Percentiles rank a stretch among this genome's conserved stretches.
Evolutionary conservation across 2,797 vertebrate species (phyloP).

Genomic region (Anableps anableps): DNA sequence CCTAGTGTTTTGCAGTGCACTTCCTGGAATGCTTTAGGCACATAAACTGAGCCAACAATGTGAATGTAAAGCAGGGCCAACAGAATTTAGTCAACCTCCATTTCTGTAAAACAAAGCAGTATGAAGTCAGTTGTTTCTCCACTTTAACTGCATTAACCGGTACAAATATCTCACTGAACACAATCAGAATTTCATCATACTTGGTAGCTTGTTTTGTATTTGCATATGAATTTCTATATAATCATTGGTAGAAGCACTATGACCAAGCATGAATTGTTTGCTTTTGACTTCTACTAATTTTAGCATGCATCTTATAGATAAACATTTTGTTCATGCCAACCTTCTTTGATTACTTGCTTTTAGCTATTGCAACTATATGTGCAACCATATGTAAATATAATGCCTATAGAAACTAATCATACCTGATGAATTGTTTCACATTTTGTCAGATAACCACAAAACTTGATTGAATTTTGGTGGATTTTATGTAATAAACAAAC

Average conservation of each 20-base stretch:
- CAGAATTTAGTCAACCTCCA: constrained; percentile 11
- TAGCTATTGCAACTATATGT: background rate
- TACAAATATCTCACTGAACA: background rate
- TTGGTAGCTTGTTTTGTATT: background rate
- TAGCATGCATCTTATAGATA: background rate
- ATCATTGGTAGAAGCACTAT: background rate
- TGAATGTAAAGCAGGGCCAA: constrained; percentile 9
- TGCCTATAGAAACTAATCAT: background rate
- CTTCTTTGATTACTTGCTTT: background rate
- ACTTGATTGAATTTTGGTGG: background rate
- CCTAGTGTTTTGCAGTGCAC: constrained; percentile 9
- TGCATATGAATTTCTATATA: background rate
- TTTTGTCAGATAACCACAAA: background rate
- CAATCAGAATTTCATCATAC: background rate
- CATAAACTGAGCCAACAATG: constrained; percentile 13
- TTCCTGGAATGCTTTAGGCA: constrained; percentile 38
- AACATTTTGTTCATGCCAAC: background rate
- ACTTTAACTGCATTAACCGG: background rate
- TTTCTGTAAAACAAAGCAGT: background rate
- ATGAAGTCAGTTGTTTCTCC: background rate
- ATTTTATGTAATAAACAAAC: background rate
- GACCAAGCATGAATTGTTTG: background rate
- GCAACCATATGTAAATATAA: background rate
- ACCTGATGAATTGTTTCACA: background rate
- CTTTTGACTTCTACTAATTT: background rate